A percentile compares a stretch with the other conserved stretches of the same genome.
Evolutionary conservation across 2,888 invertebrate species (phyloP).

Genomic region (Pyrrhosoma nymphula): DNA sequence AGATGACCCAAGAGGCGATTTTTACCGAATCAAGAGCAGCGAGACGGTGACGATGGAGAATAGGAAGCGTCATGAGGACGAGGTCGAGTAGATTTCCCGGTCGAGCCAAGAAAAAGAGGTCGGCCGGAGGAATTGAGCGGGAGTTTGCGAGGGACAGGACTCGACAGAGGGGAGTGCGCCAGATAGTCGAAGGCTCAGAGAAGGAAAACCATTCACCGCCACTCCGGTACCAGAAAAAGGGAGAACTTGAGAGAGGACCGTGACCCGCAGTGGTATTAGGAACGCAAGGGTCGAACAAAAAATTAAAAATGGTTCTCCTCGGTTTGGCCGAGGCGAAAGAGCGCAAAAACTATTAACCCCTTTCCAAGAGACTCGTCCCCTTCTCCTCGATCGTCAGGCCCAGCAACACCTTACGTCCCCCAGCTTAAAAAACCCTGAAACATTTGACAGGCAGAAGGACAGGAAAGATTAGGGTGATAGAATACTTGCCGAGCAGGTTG

Average conservation of each 20-base stretch:
- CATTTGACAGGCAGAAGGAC: neutral
- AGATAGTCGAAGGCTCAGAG: neutral
- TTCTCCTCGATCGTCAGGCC: neutral
- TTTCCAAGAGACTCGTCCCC: neutral
- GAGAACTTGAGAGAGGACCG: neutral
- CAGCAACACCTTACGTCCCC: neutral
- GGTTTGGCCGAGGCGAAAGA: neutral
- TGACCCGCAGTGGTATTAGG: neutral
- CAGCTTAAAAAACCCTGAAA: neutral
- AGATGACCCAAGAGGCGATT: neutral
- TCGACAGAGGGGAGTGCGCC: neutral
- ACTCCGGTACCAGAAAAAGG: neutral
- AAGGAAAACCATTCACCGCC: neutral
- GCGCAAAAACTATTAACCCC: slow-evolving; percentile 2
- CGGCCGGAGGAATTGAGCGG: neutral
- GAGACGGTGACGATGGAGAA: neutral
- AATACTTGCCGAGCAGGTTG: neutral
- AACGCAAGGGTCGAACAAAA: neutral
- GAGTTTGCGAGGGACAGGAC: neutral
- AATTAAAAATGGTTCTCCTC: neutral
- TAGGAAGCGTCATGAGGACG: neutral
- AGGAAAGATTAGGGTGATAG: neutral
- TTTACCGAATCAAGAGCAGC: neutral
- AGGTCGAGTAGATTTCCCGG: neutral
- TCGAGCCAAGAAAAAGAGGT: neutral